phyloP scores from a whole-genome alignment of 2,113 vertebrate genomes.

The Siniperca knerii region DNA sequence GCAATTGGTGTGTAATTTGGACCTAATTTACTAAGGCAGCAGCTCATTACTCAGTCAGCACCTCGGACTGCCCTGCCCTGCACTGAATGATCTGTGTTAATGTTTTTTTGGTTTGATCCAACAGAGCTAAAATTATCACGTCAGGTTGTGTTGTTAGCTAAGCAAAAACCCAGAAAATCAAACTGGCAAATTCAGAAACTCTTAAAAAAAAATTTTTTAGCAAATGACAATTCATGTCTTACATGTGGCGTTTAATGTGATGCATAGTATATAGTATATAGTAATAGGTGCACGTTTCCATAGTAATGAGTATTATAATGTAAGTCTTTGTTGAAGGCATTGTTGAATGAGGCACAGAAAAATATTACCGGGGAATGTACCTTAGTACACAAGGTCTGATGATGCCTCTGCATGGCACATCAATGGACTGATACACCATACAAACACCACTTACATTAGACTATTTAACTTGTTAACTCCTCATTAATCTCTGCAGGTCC shows the following conservation, averaged over 20 bases:
- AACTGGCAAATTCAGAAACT: background rate
- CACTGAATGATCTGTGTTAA: background rate
- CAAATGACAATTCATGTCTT: background rate
- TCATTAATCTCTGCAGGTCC: too few species aligned
- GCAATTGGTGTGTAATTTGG: constrained; percentile 7
- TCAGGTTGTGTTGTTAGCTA: background rate
- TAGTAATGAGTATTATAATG: background rate
- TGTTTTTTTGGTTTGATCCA: background rate
- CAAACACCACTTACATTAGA: too few species aligned
- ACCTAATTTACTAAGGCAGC: constrained; percentile 19
- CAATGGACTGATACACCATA: too few species aligned
- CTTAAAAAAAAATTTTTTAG: too few species aligned
- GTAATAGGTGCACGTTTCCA: background rate
- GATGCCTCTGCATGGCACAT: too few species aligned
- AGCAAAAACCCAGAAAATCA: background rate
- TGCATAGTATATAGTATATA: background rate
- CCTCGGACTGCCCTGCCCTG: background rate
- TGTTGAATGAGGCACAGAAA: background rate
- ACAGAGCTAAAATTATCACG: background rate
- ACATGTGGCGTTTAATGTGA: background rate
- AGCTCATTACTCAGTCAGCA: constrained; percentile 28
- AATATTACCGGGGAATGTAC: too few species aligned
- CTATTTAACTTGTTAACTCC: too few species aligned
- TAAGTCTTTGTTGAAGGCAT: background rate
- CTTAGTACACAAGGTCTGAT: too few species aligned